Conservation (phyloP, 1,140 invertebrate species). For the Andrena cerasifolii region DNA sequence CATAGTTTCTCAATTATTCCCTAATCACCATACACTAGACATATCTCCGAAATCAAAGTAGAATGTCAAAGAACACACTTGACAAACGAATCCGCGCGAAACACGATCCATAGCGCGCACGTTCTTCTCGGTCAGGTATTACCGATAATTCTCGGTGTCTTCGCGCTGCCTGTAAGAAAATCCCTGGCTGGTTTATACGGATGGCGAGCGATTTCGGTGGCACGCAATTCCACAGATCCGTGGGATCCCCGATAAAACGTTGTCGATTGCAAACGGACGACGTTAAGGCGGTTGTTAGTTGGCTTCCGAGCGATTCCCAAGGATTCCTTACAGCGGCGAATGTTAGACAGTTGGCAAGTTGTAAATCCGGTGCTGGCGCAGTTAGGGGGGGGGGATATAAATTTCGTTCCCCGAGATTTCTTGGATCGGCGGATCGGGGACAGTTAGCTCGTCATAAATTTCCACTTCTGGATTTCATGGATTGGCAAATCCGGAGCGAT, state of each 20-base stretch:
- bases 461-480: neutral
- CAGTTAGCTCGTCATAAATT: constrained; percentile 29
- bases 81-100: too few relatives aligned
- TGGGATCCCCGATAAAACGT: neutral
- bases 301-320: neutral
- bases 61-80: too few relatives aligned
- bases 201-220: neutral
- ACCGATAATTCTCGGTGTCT: neutral
- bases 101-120: too few relatives aligned
- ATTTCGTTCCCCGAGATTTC: constrained; percentile 25
- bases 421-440: constrained; percentile 22
- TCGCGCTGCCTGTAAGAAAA: neutral
- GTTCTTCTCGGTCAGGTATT: neutral
- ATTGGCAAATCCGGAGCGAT: neutral
- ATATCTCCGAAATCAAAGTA: too few relatives aligned
- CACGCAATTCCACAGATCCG: neutral
- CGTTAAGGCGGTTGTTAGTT: constrained; percentile 15
- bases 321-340: constrained; percentile 6
- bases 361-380: constrained; percentile 30
- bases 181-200: neutral
- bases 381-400: constrained; percentile 30
- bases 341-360: constrained; percentile 34
- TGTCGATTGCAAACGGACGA: constrained; percentile 25
- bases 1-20: too few relatives aligned
- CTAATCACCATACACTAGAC: too few relatives aligned